Percentiles rank a stretch among this genome's conserved stretches.
phyloP scores from a whole-genome alignment of 2,797 vertebrate species.

The Neoniphon sammara region DNA sequence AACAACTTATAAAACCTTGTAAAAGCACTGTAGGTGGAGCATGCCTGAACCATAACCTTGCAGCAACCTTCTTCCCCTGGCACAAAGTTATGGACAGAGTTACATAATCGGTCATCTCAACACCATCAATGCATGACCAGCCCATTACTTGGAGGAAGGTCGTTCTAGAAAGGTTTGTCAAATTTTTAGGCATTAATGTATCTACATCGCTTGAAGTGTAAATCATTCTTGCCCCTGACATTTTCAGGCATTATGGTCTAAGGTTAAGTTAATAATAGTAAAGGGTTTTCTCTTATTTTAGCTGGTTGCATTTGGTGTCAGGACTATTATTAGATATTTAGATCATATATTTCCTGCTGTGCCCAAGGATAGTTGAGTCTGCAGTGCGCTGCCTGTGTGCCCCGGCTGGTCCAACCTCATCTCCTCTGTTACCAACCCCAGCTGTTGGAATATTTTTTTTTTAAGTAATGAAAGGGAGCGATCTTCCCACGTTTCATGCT shows the following conservation, averaged over 20 bases:
- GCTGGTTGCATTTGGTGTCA: conserved; percentile 33
- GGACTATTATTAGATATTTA: conserved; percentile 52
- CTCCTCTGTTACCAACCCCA: not conserved
- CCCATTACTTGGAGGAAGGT: not conserved
- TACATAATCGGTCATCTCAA: conserved; percentile 25
- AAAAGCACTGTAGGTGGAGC: too few relatives aligned
- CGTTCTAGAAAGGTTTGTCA: conserved; percentile 3
- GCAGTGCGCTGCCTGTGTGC: conserved; percentile 20
- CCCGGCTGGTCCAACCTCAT: conserved; percentile 17
- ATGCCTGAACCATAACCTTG: not conserved
- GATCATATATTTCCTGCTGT: conserved; percentile 42
- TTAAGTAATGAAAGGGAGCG: too few relatives aligned
- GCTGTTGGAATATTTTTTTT: not conserved
- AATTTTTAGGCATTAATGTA: conserved; percentile 14
- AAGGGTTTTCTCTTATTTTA: conserved; percentile 57
- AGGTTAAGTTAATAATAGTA: conserved; percentile 51
- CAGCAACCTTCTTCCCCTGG: conserved; percentile 13
- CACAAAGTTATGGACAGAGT: conserved; percentile 6
- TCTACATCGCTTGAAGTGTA: conserved; percentile 20
- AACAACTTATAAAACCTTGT: too few relatives aligned
- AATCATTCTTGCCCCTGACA: conserved; percentile 37
- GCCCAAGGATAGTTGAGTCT: conserved; percentile 24
- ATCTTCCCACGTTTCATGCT: not conserved
- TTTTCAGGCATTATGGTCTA: conserved; percentile 29
- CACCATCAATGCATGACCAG: not conserved